phyloP scores from a whole-genome alignment of 1,140 invertebrate genomes.

The Heliconius melpomene region DNA sequence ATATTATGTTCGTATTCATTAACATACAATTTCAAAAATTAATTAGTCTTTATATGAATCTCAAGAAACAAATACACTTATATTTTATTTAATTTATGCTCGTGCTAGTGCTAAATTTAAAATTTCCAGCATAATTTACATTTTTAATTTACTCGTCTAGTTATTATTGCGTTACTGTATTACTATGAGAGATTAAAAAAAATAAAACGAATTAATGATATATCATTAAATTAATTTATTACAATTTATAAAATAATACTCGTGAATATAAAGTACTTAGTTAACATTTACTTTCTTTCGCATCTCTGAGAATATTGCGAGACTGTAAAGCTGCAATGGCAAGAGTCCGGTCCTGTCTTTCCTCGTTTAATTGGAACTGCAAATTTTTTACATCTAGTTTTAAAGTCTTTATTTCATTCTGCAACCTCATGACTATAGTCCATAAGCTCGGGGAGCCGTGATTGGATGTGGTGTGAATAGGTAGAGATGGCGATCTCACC shows the following conservation, averaged over 20 bases:
- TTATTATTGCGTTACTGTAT: not conserved
- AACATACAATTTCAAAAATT: not conserved
- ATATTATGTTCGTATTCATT: not conserved
- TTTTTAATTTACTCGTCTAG: not conserved
- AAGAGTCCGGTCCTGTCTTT: conserved; percentile 76
- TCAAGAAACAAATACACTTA: not conserved
- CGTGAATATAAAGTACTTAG: conserved; percentile 15
- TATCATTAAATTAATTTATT: conserved; percentile 30
- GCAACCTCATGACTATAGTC: conserved; percentile 73
- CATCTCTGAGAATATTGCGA: conserved; percentile 72
- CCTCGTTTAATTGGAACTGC: conserved; percentile 72
- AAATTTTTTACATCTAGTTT: conserved; percentile 73
- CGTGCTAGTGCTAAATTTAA: too few species aligned
- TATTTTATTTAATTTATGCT: not conserved
- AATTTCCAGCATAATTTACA: too few species aligned
- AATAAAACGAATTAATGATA: conserved; percentile 11
- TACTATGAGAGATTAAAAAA: not conserved
- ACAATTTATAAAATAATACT: conserved; percentile 33
- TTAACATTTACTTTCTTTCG: conserved; percentile 80
- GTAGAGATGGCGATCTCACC: conserved; percentile 76
- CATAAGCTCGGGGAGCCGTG: conserved; percentile 69
- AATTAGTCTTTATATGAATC: not conserved
- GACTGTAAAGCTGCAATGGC: conserved; percentile 74
- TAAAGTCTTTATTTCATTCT: conserved; percentile 75
- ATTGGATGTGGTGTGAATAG: conserved; percentile 62